These are phyloP conservation scores for Terrapene triunguis DNA, from an alignment of 2,113 vertebrate species.

Conservation along the genomic window DNA sequence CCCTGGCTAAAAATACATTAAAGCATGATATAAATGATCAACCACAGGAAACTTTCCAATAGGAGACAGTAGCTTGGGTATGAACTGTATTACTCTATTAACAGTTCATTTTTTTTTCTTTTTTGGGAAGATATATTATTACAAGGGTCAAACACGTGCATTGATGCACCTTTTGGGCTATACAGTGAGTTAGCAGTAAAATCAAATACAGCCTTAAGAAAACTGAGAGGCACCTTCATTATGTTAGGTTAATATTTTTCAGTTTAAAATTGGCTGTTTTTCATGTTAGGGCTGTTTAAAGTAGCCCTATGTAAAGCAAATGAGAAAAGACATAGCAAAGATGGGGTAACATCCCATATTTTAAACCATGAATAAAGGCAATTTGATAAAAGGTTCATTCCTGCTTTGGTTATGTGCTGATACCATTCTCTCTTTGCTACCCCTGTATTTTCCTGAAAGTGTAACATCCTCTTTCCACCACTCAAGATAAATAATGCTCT, in stretches of 20 bases:
- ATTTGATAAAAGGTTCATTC: background rate
- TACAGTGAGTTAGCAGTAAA: background rate
- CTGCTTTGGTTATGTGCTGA: background rate
- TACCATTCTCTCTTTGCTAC: background rate
- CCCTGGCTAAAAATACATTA: constrained; percentile 49
- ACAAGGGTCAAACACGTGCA: background rate
- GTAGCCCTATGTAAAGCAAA: background rate
- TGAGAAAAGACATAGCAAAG: background rate
- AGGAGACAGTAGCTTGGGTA: background rate
- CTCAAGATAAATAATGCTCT: background rate
- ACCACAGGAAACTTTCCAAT: background rate
- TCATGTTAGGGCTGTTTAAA: background rate
- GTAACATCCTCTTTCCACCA: background rate
- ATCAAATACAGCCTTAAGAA: background rate
- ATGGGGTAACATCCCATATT: background rate
- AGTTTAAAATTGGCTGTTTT: background rate
- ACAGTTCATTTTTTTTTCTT: background rate
- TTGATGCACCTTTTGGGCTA: background rate
- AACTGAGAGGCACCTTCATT: background rate
- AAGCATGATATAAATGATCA: constrained; percentile 33
- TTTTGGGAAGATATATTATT: background rate
- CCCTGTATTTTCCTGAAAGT: background rate
- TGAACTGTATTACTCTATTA: background rate
- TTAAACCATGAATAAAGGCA: background rate
- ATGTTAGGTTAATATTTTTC: background rate